Conservation (phyloP, 2,797 vertebrate species). For the Champsocephalus gunnari region DNA sequence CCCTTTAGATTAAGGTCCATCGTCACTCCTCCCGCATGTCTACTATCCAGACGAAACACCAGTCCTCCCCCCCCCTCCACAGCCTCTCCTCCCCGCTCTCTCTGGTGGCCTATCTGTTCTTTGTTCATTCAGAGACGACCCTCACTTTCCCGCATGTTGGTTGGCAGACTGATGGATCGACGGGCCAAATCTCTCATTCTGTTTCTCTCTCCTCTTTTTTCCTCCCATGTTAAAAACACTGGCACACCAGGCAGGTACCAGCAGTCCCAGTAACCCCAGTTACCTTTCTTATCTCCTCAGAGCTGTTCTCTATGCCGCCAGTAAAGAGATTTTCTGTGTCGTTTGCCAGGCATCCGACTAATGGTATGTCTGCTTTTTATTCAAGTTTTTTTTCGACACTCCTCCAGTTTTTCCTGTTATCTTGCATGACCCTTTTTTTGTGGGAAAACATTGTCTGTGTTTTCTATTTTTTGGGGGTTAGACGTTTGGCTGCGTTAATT, state of each 20-base stretch:
- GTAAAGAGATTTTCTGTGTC: conserved; percentile 99
- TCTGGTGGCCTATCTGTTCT: conserved; percentile 11
- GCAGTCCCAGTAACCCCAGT: conserved; percentile 83
- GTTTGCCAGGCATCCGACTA: conserved; percentile 99
- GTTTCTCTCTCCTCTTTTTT: background rate
- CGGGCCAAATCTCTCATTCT: conserved; percentile 29
- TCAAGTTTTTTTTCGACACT: conserved; percentile 82
- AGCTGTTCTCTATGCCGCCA: conserved; percentile 99
- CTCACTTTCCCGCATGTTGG: conserved; percentile 36
- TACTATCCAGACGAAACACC: conserved; percentile 5
- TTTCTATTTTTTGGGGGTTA: conserved; percentile 56
- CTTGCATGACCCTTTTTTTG: conserved; percentile 83
- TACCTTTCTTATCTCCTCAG: conserved; percentile 97
- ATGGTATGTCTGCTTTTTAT: conserved; percentile 97
- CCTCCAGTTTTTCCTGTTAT: conserved; percentile 76
- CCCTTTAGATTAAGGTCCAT: conserved; percentile 9
- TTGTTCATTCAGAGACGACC: conserved; percentile 26
- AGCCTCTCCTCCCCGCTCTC: conserved; percentile 6
- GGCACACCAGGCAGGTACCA: conserved; percentile 42
- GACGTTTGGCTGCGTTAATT: conserved; percentile 61
- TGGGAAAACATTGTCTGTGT: conserved; percentile 71
- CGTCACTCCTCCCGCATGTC: conserved; percentile 40
- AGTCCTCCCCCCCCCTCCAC: conserved; percentile 21
- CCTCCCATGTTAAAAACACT: conserved; percentile 21
- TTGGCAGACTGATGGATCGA: conserved; percentile 44